Evolutionary conservation across 35 echinoderm and acorn worm genomes (phyloP).

Genomic region (Amphiura filiformis): DNA sequence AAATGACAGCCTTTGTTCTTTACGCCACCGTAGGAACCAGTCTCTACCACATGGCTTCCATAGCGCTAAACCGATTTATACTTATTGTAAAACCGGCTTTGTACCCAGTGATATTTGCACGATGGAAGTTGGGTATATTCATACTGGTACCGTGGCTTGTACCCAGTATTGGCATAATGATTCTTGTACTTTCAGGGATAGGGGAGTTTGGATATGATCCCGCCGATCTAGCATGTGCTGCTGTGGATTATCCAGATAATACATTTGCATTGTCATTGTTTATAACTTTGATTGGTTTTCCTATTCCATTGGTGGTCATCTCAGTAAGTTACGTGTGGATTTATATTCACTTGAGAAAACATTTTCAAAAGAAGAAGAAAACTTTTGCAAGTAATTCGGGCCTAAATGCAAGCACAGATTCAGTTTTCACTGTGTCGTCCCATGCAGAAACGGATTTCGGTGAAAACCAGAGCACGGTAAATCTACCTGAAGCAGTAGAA

Average conservation of each 20-base stretch:
- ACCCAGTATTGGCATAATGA: not conserved
- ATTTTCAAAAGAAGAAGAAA: not conserved
- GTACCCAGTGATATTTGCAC: not conserved
- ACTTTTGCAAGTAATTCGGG: not conserved
- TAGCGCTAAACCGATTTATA: constrained; percentile 53
- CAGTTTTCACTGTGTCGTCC: too few relatives aligned
- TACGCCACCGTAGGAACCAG: constrained; percentile 42
- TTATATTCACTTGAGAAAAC: not conserved
- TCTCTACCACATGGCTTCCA: constrained; percentile 35
- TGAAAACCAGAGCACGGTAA: not conserved
- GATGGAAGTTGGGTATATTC: not conserved
- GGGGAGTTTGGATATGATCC: not conserved
- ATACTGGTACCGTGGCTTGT: not conserved
- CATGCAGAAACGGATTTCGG: too few relatives aligned
- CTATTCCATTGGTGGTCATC: constrained; percentile 32
- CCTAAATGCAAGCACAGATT: too few relatives aligned
- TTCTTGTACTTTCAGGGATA: not conserved
- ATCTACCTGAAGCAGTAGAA: not conserved
- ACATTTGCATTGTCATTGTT: constrained; percentile 11
- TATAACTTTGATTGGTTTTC: constrained; percentile 25
- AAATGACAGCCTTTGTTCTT: constrained; percentile 16
- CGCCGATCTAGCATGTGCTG: not conserved
- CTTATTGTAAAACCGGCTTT: constrained; percentile 19
- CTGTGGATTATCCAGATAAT: not conserved
- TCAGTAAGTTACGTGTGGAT: constrained; percentile 32